Percentiles rank a stretch among this genome's conserved stretches.
These are phyloP conservation scores for Sympetrum striolatum DNA, from an alignment of 2,888 invertebrate species.

Conservation along the genomic window DNA sequence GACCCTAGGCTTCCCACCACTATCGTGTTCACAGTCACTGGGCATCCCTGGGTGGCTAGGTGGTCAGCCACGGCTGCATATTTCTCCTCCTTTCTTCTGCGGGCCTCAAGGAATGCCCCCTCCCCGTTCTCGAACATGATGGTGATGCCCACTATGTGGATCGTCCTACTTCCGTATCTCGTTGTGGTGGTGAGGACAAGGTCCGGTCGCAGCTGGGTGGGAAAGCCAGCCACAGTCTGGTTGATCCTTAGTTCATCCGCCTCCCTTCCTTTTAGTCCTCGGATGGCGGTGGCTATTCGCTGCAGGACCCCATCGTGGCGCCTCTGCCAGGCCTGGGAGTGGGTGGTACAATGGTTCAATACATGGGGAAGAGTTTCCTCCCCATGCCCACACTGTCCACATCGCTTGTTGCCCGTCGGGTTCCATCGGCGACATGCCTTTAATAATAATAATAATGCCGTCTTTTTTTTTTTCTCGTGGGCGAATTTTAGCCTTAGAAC, in stretches of 20 bases:
- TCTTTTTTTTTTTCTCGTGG: neutral
- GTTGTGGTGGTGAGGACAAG: slow-evolving; percentile 50
- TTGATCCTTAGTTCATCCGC: slow-evolving; percentile 46
- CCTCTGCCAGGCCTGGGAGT: slow-evolving; percentile 52
- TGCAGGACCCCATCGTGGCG: slow-evolving; percentile 52
- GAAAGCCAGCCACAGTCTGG: slow-evolving; percentile 45
- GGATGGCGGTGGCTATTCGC: slow-evolving; percentile 49
- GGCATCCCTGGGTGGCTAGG: slow-evolving; percentile 47
- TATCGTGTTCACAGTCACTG: slow-evolving; percentile 51
- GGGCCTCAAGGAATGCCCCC: slow-evolving; percentile 50
- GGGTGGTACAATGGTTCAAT: slow-evolving; percentile 54
- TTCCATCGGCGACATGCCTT: slow-evolving; percentile 43
- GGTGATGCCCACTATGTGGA: slow-evolving; percentile 46
- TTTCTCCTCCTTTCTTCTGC: slow-evolving; percentile 51
- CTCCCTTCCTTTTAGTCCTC: slow-evolving; percentile 36
- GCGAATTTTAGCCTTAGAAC: neutral
- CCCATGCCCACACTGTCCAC: slow-evolving; percentile 52
- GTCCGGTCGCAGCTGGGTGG: slow-evolving; percentile 50
- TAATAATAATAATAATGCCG: no score
- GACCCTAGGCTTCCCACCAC: slow-evolving; percentile 54
- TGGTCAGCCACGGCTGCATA: slow-evolving; percentile 50
- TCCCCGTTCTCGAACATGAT: slow-evolving; percentile 52
- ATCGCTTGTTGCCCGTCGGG: slow-evolving; percentile 51
- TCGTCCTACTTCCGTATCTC: slow-evolving; percentile 53
- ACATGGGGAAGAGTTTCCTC: slow-evolving; percentile 56